Evolutionary conservation across 1,140 invertebrate genomes (phyloP), one percentile per base, ranked within the genome.

Genomic region (Nephila pilipes): DNA sequence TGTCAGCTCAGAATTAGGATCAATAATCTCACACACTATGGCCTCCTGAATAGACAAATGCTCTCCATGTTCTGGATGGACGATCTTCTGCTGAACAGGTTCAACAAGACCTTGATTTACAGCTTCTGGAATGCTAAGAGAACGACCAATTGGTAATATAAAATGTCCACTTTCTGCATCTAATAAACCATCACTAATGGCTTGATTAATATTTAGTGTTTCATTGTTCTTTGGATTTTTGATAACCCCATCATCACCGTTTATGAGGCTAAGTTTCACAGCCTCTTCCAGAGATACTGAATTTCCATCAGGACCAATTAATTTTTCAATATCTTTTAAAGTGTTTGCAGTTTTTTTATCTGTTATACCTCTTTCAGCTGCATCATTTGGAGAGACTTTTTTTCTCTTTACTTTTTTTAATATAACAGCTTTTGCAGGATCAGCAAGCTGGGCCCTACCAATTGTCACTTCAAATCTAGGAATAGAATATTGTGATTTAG

Each of bases 41-140:
- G 98, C 98, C 96, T 98, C 97, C 92, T 96, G 96, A 79, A 98
- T 96, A 58, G 96, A 97, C 65, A 99, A 95, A 94, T 96, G 96
- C 91, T 96, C 96, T 10, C 98, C 98, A 29, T 97, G 98, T 96
- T 98, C 98, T 14, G 98, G 98, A 95, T 99, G 98, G 90, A 99
- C 97, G 94, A 99, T 97, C 95, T 97, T 97, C 90, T 97, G 97
- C 60, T 97, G 97, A 29, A 96, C 95, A n/a, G 96, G 96, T 95
- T 98, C 97, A 93, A 98, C 96, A 22, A 99, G 96, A 92, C 98
- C 98, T 95, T 98, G 98, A 94, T 97, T 96, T 75, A 98, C 96
- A 88, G 98, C 96, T 96, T 97, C 97, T 25, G 98, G 97, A 93
- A 99, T 96, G 32, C 97, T 97, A 57, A 99, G 95, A 95, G 97